A percentile compares a stretch with the other conserved stretches of the same genome.
phyloP scores from a whole-genome alignment of 2,113 vertebrate species.

The Callaeas wilsoni region DNA sequence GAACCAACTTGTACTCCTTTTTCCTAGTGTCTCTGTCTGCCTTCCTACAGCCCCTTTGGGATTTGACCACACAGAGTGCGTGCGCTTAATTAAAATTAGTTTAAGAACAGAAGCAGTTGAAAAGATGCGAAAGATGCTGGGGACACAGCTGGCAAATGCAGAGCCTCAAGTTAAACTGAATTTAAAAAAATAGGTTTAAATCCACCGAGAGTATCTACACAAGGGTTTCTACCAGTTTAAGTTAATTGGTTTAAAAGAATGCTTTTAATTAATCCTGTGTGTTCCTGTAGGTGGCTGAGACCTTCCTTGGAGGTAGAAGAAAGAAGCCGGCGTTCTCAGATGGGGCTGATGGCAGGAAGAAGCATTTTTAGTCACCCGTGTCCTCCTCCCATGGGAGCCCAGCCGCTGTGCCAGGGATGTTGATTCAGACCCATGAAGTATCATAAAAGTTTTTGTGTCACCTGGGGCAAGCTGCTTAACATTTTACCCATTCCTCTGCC shows the following conservation, averaged over 20 bases:
- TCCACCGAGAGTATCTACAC: slow-evolving; percentile 14
- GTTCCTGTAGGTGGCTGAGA: background rate
- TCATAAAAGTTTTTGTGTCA: slow-evolving; percentile 5
- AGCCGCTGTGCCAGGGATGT: background rate
- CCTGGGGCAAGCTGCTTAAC: background rate
- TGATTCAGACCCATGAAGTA: background rate
- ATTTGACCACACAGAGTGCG: background rate
- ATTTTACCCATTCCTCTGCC: slow-evolving; percentile 4
- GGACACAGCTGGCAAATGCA: slow-evolving; percentile 33
- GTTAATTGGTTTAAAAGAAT: slow-evolving; percentile 51
- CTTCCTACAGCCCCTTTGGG: background rate
- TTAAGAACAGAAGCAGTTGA: slow-evolving; percentile 3
- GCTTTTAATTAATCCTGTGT: slow-evolving; percentile 51
- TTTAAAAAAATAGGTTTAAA: slow-evolving; percentile 8
- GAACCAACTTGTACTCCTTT: background rate
- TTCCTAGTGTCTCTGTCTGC: background rate
- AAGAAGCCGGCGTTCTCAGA: background rate
- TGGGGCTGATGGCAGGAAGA: background rate
- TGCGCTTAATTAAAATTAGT: slow-evolving; percentile 49
- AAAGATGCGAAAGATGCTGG: background rate
- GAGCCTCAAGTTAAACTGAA: slow-evolving; percentile 21
- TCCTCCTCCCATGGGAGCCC: background rate
- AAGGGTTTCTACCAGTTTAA: slow-evolving; percentile 19
- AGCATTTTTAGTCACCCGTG: background rate
- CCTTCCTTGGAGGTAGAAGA: background rate